Evolutionary conservation across 2,888 invertebrate genomes (phyloP).

Genomic region (Hanleya hanleyi): DNA sequence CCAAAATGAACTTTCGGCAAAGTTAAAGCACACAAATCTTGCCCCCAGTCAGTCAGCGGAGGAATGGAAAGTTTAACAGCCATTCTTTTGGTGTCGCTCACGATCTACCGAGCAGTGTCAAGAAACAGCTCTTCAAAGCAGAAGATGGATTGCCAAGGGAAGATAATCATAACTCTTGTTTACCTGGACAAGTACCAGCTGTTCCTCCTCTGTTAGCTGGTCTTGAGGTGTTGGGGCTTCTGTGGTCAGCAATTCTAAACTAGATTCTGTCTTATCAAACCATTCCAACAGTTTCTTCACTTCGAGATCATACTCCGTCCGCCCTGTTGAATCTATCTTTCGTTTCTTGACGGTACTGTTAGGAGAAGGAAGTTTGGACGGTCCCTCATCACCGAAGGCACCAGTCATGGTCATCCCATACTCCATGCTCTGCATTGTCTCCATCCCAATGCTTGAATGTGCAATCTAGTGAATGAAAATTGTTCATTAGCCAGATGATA

Average conservation of each 20-base stretch:
- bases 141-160: too few relatives aligned
- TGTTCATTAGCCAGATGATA: too few relatives aligned
- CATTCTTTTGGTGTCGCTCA: too few relatives aligned
- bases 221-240: conserved; percentile 74
- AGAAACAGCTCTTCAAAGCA: too few relatives aligned
- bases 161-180: too few relatives aligned
- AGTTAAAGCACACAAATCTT: too few relatives aligned
- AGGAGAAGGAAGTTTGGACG: background rate
- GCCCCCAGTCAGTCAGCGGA: too few relatives aligned
- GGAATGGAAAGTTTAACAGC: too few relatives aligned
- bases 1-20: too few relatives aligned
- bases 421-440: background rate
- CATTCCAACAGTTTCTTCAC: conserved; percentile 63
- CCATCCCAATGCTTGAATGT: background rate
- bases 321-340: conserved; percentile 30
- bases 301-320: conserved; percentile 64
- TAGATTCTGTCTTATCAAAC: conserved; percentile 69
- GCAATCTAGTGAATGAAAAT: conserved; percentile 8
- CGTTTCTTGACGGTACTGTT: background rate
- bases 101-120: too few relatives aligned
- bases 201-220: conserved; percentile 77
- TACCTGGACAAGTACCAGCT: conserved; percentile 69
- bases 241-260: conserved; percentile 63
- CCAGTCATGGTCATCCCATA: background rate
- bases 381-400: background rate